phyloP scores from a whole-genome alignment of 2,113 vertebrate genomes.

The Piaya cayana region DNA sequence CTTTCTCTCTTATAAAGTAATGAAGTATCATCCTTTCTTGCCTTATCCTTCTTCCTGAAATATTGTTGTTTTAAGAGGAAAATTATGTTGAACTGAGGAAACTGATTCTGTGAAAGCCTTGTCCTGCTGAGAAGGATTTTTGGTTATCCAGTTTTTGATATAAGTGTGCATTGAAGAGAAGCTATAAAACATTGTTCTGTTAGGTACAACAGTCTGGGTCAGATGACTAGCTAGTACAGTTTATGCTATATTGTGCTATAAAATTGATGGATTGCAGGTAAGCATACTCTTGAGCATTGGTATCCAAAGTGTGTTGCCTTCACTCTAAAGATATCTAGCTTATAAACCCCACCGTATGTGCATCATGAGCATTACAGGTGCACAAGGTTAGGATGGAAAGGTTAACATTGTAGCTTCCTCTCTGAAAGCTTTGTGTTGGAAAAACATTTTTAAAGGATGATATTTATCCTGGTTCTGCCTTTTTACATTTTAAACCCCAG shows the following conservation, averaged over 20 bases:
- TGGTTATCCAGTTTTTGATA: neutral
- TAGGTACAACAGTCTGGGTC: neutral
- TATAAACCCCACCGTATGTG: rapidly evolving
- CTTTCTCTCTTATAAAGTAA: neutral
- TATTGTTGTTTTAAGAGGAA: neutral
- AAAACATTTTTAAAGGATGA: neutral
- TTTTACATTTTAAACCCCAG: neutral
- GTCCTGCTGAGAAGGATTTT: neutral
- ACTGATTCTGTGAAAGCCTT: neutral
- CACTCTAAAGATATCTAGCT: neutral
- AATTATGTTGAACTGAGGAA: neutral
- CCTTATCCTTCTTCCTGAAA: neutral
- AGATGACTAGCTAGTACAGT: neutral
- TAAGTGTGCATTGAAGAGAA: neutral
- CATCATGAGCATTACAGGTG: neutral
- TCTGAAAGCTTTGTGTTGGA: neutral
- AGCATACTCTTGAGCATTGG: neutral
- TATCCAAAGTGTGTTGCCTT: neutral
- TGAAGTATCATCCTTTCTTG: neutral
- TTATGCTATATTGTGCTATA: neutral
- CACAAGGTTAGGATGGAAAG: rapidly evolving
- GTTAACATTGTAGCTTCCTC: neutral
- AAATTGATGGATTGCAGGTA: neutral
- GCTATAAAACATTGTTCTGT: neutral
- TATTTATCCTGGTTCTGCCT: neutral